Evolutionary conservation across 2,888 invertebrate species (phyloP).

Genomic region (Hypomecis atomaria): DNA sequence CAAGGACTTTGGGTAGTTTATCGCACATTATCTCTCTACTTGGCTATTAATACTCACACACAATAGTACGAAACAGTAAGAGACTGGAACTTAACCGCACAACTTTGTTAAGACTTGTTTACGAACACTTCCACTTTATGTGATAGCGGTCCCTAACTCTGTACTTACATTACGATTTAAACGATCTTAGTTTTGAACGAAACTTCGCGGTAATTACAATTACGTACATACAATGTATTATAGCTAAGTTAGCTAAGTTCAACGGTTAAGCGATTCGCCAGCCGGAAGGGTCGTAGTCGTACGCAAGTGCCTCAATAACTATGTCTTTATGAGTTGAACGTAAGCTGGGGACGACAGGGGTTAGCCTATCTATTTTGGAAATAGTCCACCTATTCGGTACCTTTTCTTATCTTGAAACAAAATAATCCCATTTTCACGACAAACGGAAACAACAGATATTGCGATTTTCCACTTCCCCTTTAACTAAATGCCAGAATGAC

Average conservation of each 20-base stretch:
- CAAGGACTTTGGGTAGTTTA: conserved; percentile 26
- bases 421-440: conserved; percentile 33
- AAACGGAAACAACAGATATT: conserved; percentile 36
- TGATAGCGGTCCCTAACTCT: conserved; percentile 68
- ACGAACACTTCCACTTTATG: conserved; percentile 74
- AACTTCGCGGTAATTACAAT: conserved; percentile 55
- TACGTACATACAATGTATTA: conserved; percentile 39
- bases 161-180: conserved; percentile 62
- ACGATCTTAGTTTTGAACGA: conserved; percentile 62
- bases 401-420: conserved; percentile 38
- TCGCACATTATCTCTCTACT: conserved; percentile 52
- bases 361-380: conserved; percentile 41
- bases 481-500: conserved; percentile 31
- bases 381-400: conserved; percentile 35
- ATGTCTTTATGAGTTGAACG: conserved; percentile 41
- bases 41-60: conserved; percentile 65
- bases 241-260: conserved; percentile 20
- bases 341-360: conserved; percentile 42
- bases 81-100: conserved; percentile 72
- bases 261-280: conserved; percentile 24
- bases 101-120: conserved; percentile 80
- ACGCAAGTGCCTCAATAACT: conserved; percentile 35
- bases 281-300: conserved; percentile 40
- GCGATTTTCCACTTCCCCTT: conserved; percentile 34
- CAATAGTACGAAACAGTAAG: conserved; percentile 66